Conservation (phyloP, 1,140 invertebrate species). For the Drosophila oshimai region DNA sequence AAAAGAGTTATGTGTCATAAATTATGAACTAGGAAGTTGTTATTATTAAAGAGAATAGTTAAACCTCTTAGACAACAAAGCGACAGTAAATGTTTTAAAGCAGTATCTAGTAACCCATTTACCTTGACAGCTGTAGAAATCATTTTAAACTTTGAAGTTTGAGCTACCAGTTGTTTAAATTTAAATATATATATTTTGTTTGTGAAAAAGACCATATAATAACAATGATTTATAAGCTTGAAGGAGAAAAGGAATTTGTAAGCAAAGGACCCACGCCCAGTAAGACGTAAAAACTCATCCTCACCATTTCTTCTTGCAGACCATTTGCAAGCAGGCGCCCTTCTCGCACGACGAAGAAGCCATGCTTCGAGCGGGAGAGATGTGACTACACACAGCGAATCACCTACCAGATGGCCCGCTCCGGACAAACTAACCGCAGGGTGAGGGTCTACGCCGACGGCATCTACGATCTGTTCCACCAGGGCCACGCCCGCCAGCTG, state of each 20-base stretch:
- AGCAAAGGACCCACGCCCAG: not conserved
- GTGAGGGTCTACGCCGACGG: slow-evolving; percentile 98
- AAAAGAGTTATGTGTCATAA: too few species aligned
- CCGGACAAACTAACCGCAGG: slow-evolving; percentile 89
- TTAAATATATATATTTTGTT: not conserved
- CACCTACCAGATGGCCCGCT: slow-evolving; percentile 91
- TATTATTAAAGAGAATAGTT: too few species aligned
- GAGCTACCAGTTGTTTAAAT: not conserved
- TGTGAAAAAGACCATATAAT: not conserved
- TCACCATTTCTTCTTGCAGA: slow-evolving; percentile 85
- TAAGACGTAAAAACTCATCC: not conserved
- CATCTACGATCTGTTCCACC: slow-evolving; percentile 97
- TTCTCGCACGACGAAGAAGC: slow-evolving; percentile 94
- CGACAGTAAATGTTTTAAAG: too few species aligned
- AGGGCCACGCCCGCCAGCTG: slow-evolving; percentile 98
- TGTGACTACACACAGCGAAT: slow-evolving; percentile 94
- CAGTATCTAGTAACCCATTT: not conserved
- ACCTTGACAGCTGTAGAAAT: not conserved
- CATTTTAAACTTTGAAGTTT: not conserved
- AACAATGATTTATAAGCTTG: not conserved
- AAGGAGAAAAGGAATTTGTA: not conserved
- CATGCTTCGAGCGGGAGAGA: slow-evolving; percentile 87
- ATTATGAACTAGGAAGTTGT: too few species aligned
- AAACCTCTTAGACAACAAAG: too few species aligned
- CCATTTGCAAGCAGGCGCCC: slow-evolving; percentile 92